Evolutionary conservation across 2,797 vertebrate species (phyloP), one percentile per base, ranked within the genome.

Genomic region (Pitangus sulphuratus): DNA sequence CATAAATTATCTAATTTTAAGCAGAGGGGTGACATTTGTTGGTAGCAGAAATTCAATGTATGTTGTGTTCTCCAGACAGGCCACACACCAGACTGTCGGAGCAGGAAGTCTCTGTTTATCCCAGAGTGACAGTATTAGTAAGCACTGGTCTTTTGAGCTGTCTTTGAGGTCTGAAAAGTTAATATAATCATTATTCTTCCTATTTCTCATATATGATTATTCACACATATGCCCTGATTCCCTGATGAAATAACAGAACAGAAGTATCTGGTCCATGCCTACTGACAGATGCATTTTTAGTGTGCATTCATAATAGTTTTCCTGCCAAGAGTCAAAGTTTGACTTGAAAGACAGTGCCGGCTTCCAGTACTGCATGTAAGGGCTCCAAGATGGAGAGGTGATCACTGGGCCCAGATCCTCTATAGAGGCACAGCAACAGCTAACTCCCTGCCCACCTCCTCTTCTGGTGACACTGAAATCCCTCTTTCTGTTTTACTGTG

Each of bases 1-100:
- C 81, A 78, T 47, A 76, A 90, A 87, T 91, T 74, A 61, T 11
- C 31, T 76, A 26, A 71, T 90, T 93, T 66, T 77, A 86, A 89
- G 47, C 42, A 87, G n/a, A 82, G 20, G 26, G 77, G 21, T 71
- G 89, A 84, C 11, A 42, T 72, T 84, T 84, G 19, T n/a, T 90
- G 62, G 54, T 76, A 79, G 74, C 37, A 80, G 47, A 90, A 95
- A 79, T 66, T 48, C 11, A 15, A 12, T 72, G 2, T 40, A 35
- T 17, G 2, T 45, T 8, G 4, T 26, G 5, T 21, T 79, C 16
- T 68, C 17, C 22, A 50, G 51, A 58, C 3, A 77, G 83, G 61
- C 83, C 62, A 45, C 4, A 8, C 51, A 58, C 6, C 10, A 70
- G 37, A 40, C 39, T 25, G 45, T 42, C 51, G 58, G 57, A 83